Percentiles rank a stretch among this genome's conserved stretches.
These are phyloP conservation scores for Lepeophtheirus nordmannii DNA, from an alignment of 2,888 invertebrate genomes.

Conservation along the genomic window DNA sequence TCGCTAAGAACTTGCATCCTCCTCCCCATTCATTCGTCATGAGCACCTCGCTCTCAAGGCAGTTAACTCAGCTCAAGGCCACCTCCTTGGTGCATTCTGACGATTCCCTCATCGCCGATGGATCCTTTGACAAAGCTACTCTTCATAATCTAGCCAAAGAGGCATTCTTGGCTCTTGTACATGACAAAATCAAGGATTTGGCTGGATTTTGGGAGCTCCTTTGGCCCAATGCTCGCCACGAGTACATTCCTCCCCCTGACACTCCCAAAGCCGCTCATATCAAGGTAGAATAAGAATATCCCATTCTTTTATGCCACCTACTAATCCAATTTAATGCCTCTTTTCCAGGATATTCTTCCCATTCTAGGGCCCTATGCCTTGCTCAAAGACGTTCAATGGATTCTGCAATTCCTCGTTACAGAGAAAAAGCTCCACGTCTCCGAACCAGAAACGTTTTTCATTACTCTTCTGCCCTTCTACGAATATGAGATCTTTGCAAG, in stretches of 20 bases:
- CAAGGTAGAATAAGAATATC: background rate
- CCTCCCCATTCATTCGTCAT: background rate
- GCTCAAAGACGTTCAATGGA: slow-evolving; percentile 14
- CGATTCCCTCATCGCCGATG: background rate
- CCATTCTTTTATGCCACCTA: background rate
- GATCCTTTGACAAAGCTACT: slow-evolving; percentile 1
- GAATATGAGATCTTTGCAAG: slow-evolving; percentile 18
- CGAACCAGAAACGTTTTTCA: slow-evolving; percentile 17
- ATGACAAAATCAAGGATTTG: background rate
- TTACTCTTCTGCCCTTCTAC: slow-evolving; percentile 12
- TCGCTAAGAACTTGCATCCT: background rate
- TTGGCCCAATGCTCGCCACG: background rate
- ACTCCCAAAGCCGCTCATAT: background rate
- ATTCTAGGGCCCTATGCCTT: slow-evolving; percentile 7
- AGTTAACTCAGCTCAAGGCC: background rate
- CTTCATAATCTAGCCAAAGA: background rate
- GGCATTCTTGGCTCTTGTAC: background rate
- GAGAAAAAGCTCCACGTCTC: slow-evolving; percentile 14
- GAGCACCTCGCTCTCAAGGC: slow-evolving; percentile 2
- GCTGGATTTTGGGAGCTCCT: background rate
- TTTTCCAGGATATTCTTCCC: background rate
- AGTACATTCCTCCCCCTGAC: background rate
- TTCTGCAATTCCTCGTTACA: slow-evolving; percentile 19
- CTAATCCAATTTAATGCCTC: background rate
- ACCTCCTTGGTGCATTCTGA: background rate